phyloP scores from a whole-genome alignment of 2,797 vertebrate species.

The Poeciliopsis presidionis region DNA sequence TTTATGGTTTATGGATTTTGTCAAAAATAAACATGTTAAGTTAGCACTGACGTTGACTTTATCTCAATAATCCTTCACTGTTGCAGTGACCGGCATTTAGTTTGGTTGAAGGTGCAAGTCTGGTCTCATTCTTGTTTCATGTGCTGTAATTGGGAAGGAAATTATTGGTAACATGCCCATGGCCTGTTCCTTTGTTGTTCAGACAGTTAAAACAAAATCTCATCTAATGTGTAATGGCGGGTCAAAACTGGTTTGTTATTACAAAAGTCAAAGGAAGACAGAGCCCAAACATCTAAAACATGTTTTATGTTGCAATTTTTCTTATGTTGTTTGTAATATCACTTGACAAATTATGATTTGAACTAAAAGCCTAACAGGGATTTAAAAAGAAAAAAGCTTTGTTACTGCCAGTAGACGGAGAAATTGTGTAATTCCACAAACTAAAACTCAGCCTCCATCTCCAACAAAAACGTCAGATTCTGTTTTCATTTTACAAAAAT shows the following conservation, averaged over 20 bases:
- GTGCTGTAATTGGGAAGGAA: background rate
- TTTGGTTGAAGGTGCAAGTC: background rate
- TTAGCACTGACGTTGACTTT: background rate
- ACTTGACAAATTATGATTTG: conserved; percentile 25
- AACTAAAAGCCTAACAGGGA: conserved; percentile 36
- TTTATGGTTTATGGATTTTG: background rate
- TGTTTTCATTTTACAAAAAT: conserved; percentile 66
- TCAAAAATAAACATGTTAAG: background rate
- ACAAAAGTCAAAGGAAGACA: conserved; percentile 19
- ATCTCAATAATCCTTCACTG: background rate
- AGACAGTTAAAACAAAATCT: background rate
- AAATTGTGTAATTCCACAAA: conserved; percentile 52
- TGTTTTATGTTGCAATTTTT: conserved; percentile 13
- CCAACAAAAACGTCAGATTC: conserved; percentile 36
- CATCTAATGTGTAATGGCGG: conserved; percentile 28
- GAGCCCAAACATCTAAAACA: conserved; percentile 8
- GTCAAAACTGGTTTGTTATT: conserved; percentile 6
- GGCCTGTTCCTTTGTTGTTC: conserved; percentile 9
- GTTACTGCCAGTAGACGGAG: conserved; percentile 44
- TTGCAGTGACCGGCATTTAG: background rate
- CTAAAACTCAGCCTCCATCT: conserved; percentile 22
- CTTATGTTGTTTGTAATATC: conserved; percentile 23
- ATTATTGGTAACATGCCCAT: background rate
- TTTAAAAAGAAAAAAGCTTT: background rate
- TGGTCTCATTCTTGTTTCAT: background rate